Conservation (phyloP, 2,113 vertebrate species). For the Sturnira hondurensis region DNA sequence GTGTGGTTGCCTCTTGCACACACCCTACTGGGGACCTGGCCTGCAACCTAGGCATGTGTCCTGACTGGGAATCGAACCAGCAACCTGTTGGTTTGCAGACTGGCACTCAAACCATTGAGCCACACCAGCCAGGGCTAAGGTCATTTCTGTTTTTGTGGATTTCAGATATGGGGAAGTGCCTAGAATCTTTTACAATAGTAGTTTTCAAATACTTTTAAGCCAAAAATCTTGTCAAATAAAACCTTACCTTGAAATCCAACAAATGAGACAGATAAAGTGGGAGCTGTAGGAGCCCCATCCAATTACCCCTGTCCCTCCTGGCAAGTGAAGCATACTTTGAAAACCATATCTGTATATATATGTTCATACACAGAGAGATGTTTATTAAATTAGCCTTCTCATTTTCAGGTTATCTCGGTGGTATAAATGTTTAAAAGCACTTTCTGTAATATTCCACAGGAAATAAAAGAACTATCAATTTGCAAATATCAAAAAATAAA, state of each 20-base stretch:
- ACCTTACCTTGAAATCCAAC: background rate
- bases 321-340: background rate
- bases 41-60: no score
- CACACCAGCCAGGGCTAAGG: no score
- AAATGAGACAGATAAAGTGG: background rate
- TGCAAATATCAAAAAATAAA: background rate
- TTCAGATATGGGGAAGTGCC: background rate
- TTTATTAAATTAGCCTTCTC: background rate
- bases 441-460: background rate
- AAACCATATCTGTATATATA: background rate
- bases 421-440: background rate
- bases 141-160: background rate
- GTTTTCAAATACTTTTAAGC: conserved; percentile 8
- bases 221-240: conserved; percentile 3
- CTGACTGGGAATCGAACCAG: no score
- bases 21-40: no score
- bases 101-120: no score
- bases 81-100: no score
- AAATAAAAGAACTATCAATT: background rate
- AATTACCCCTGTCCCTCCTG: background rate
- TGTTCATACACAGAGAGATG: background rate
- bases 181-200: background rate
- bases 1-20: no score
- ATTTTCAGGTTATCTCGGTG: background rate
- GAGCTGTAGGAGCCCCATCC: background rate